A percentile compares a stretch with the other conserved stretches of the same genome.
Evolutionary conservation across 2,113 vertebrate genomes (phyloP).

Genomic region (Sclerurus mexicanus): DNA sequence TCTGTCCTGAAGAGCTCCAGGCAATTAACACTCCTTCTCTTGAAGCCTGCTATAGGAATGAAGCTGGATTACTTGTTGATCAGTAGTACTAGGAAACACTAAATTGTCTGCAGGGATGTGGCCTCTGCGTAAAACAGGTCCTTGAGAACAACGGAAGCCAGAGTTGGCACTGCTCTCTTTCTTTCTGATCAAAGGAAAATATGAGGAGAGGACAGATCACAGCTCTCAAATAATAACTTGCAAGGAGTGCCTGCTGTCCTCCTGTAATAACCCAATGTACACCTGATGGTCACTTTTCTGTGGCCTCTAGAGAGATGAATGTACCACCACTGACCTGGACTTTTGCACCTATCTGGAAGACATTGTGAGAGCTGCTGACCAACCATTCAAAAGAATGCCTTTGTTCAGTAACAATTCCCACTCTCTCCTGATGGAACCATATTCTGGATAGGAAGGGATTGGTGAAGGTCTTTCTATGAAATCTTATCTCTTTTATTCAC

Average conservation of each 20-base stretch:
- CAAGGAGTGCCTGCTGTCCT: background rate
- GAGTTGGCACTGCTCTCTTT: background rate
- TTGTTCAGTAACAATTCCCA: conserved; percentile 34
- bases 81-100: background rate
- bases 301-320: background rate
- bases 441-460: background rate
- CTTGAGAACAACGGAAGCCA: background rate
- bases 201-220: background rate
- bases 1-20: background rate
- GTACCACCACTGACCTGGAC: background rate
- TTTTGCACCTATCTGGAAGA: background rate
- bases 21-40: background rate
- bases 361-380: background rate
- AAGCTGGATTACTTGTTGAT: background rate
- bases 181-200: background rate
- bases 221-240: background rate
- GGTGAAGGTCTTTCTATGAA: background rate
- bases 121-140: background rate
- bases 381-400: background rate
- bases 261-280: background rate
- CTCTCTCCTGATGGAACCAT: conserved; percentile 9
- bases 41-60: background rate
- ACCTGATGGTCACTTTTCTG: background rate
- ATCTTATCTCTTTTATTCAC: background rate
- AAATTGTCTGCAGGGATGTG: background rate